Evolutionary conservation across 1,140 invertebrate species (phyloP), one percentile per base, ranked within the genome.

Genomic region (Neodiprion lecontei): DNA sequence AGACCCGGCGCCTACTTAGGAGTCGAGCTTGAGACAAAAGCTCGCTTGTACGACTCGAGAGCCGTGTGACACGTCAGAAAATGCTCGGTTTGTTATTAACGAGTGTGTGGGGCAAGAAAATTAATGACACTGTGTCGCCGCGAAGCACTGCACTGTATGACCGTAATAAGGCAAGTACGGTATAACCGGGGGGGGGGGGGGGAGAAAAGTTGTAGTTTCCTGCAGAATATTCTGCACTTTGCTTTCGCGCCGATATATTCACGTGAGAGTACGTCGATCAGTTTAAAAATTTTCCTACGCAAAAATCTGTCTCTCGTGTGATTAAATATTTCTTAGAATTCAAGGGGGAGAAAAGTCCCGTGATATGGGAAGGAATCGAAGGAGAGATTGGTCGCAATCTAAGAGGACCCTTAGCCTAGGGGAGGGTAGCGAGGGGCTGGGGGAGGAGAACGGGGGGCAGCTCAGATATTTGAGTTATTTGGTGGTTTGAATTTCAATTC

Each of bases 81-180:
- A 77, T 79, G 77, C 79, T 77, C 75, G 70, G 71, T 61, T 49
- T 70, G 72, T 83, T 83, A 83, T 82, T 83, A 83, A 82, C 80
- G 77, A 81, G 77, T 77, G 75, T 77, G 76, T 79, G 70, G 72
- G 71, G 28, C 5, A 40, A 40, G 80, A 79, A 79, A 81, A 82
- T 82, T 82, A 83, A 81, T 80, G 79, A 75, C 73, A 69, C 69
- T 28, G 12, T 69, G 14, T 17, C 12, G 68, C 12, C 1, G 9
- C 68, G 72, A 53, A 72, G 48, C 66, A 48, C 14, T 9, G 49
- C 21, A 1, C 48, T 49, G 48, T 40, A 40, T 40, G 28, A 40
- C 28, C 28, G 5, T 5, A 40, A 40, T 40, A 40, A 40, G 5
- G 28, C 28, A 5, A 40, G 28, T 5, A 40, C 28, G 28, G 28